These are phyloP conservation scores for Lerema accius DNA, from an alignment of 1,140 invertebrate genomes.

Conservation along the genomic window DNA sequence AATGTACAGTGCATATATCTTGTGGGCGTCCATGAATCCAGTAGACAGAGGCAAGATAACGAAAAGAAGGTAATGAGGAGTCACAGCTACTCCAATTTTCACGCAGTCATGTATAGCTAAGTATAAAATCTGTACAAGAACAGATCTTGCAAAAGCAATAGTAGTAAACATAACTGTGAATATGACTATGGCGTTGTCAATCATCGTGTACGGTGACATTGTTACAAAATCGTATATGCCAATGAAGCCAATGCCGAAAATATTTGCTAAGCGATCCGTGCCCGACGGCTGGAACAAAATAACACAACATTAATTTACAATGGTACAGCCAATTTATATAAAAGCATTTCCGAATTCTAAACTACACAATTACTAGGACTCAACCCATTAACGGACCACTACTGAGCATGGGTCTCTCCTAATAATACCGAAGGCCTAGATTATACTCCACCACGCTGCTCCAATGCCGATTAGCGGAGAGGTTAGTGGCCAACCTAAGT, in stretches of 20 bases:
- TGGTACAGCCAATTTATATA: too few relatives aligned
- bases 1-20: constrained; percentile 56
- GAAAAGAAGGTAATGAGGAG: constrained; percentile 57
- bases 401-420: too few relatives aligned
- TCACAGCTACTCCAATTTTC: constrained; percentile 36
- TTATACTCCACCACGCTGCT: too few relatives aligned
- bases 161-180: constrained; percentile 54
- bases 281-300: constrained; percentile 44
- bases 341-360: too few relatives aligned
- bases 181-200: constrained; percentile 63
- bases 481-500: too few relatives aligned
- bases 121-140: constrained; percentile 57
- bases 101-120: constrained; percentile 49
- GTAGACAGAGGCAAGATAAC: constrained; percentile 59
- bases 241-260: constrained; percentile 59
- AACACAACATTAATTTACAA: not conserved
- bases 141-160: constrained; percentile 51
- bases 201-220: constrained; percentile 59
- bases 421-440: too few relatives aligned
- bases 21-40: constrained; percentile 57
- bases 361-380: too few relatives aligned
- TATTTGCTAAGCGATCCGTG: constrained; percentile 43
- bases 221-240: constrained; percentile 64
- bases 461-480: too few relatives aligned
- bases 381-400: too few relatives aligned